Evolutionary conservation across 2,797 vertebrate genomes (phyloP).

Genomic region (Malurus leucopterus): DNA sequence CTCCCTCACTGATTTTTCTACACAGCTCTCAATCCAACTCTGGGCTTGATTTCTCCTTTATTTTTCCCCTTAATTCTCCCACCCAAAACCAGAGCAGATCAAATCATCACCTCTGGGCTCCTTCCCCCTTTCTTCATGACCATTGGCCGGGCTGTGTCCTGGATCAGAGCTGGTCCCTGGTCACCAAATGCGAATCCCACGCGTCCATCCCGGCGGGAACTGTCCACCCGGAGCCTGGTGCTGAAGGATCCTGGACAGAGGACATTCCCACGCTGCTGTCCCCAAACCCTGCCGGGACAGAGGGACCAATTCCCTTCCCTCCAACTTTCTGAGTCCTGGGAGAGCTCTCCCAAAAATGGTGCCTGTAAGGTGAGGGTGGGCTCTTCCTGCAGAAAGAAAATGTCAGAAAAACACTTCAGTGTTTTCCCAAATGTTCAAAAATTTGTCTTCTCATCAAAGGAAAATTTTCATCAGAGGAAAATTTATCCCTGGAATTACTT

Average conservation of each 20-base stretch:
- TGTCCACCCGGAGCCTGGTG: not conserved
- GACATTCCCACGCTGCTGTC: fast-evolving
- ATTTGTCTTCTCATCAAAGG: not conserved
- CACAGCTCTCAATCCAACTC: not conserved
- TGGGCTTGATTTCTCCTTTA: fast-evolving
- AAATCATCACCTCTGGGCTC: fast-evolving
- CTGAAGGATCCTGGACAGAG: not conserved
- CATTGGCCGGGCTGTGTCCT: fast-evolving
- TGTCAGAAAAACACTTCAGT: not conserved
- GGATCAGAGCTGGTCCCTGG: not conserved
- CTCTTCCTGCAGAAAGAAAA: not conserved
- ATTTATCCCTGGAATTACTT: not conserved
- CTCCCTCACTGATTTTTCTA: not conserved
- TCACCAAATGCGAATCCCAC: fast-evolving
- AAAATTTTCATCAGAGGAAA: fast-evolving
- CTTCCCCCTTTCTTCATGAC: not conserved
- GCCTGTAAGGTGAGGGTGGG: fast-evolving
- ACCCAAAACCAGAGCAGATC: not conserved
- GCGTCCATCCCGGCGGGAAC: fast-evolving
- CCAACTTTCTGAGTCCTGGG: not conserved
- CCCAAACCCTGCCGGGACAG: fast-evolving
- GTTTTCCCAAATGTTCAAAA: not conserved
- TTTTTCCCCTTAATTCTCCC: not conserved
- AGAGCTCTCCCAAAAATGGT: not conserved
- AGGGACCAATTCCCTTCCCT: not conserved